These are phyloP conservation scores for Drosophila kanapiae DNA, from an alignment of 1,140 invertebrate species.

Conservation along the genomic window DNA sequence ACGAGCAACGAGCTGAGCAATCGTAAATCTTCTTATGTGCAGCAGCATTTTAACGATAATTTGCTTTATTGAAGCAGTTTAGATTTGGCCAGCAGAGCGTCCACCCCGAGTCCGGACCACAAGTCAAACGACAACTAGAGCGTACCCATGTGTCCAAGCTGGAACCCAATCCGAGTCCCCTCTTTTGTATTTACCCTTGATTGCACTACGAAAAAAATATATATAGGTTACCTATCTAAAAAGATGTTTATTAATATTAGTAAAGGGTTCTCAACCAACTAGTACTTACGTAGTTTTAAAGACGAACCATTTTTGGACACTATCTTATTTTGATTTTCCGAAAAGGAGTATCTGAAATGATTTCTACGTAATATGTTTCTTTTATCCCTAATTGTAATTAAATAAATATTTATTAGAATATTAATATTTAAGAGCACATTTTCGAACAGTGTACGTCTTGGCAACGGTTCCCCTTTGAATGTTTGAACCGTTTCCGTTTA, in stretches of 20 bases:
- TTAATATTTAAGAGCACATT: background rate
- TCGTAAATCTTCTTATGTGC: conserved; percentile 84
- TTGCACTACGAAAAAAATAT: conserved; percentile 8
- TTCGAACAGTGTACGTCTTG: conserved; percentile 47
- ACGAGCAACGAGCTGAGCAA: conserved; percentile 75
- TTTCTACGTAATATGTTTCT: too few species aligned
- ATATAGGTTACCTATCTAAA: background rate
- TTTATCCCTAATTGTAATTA: background rate
- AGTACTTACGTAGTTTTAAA: background rate
- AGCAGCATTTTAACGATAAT: conserved; percentile 84
- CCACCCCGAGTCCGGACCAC: conserved; percentile 48
- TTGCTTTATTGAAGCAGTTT: conserved; percentile 84
- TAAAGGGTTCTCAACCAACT: background rate
- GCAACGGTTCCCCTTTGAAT: conserved; percentile 70
- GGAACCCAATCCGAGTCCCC: background rate
- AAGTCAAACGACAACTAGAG: conserved; percentile 75
- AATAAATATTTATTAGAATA: too few species aligned
- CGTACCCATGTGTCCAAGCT: conserved; percentile 42
- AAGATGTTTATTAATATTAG: background rate
- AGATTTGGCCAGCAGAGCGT: conserved; percentile 73
- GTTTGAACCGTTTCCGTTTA: conserved; percentile 81
- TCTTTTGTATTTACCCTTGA: background rate
- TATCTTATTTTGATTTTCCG: background rate
- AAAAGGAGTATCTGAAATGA: background rate
- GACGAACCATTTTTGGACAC: too few species aligned